A percentile compares a stretch with the other conserved stretches of the same genome.
Evolutionary conservation across 2,888 invertebrate species (phyloP).

Genomic region (Lasioglossum calceatum): DNA sequence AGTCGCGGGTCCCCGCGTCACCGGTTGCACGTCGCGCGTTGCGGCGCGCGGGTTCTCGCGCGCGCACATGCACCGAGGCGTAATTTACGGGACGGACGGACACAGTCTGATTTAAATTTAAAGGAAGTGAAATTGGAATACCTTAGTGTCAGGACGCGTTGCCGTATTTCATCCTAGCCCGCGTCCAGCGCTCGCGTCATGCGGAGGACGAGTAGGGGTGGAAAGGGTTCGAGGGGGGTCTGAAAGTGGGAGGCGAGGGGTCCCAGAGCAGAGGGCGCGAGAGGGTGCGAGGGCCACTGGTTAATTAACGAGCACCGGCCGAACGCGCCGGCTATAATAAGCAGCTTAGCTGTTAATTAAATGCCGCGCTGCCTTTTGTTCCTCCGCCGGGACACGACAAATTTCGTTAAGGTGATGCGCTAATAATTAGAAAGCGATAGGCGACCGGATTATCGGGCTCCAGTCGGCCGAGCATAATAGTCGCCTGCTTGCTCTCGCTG

Average conservation of each 20-base stretch:
- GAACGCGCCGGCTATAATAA: slow-evolving; percentile 61
- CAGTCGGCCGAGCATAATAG: slow-evolving; percentile 33
- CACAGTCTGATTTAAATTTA: slow-evolving; percentile 59
- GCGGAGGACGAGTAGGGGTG: neutral
- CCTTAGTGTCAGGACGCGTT: slow-evolving; percentile 54
- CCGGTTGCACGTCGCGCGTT: neutral
- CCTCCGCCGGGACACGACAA: slow-evolving; percentile 49
- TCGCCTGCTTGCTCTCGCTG: neutral
- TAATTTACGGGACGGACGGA: slow-evolving; percentile 32
- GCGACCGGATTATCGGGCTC: slow-evolving; percentile 44
- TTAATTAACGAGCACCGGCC: slow-evolving; percentile 63
- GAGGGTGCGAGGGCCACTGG: slow-evolving; percentile 12
- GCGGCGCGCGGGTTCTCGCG: neutral
- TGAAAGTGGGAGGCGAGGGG: neutral
- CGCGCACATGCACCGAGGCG: slow-evolving; percentile 19
- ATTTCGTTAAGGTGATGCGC: slow-evolving; percentile 62
- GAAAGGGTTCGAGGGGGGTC: neutral
- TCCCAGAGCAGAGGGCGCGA: neutral
- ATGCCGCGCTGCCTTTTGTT: slow-evolving; percentile 53
- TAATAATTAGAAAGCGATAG: slow-evolving; percentile 61
- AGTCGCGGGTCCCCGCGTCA: neutral
- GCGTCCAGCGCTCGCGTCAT: slow-evolving; percentile 34
- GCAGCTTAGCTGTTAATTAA: slow-evolving; percentile 70
- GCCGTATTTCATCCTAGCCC: slow-evolving; percentile 60
- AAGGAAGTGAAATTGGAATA: slow-evolving; percentile 61